Evolutionary conservation across 1,140 invertebrate genomes (phyloP).

Genomic region (Anthonomus grandis): DNA sequence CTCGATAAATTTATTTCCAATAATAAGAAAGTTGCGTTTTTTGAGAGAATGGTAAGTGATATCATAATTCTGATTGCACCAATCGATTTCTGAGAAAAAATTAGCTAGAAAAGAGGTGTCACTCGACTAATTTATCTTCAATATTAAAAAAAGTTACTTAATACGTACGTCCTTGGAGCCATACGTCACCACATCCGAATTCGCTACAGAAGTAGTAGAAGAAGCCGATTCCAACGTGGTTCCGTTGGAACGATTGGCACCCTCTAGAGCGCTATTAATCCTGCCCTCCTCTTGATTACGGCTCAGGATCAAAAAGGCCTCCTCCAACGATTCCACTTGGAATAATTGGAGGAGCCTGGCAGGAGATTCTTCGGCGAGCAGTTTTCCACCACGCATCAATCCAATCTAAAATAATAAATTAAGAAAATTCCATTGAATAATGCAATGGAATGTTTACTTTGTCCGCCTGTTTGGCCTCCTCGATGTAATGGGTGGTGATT

Average conservation of each 20-base stretch:
- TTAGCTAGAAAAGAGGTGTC: too few species aligned
- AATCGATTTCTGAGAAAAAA: too few species aligned
- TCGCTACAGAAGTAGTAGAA: slow-evolving; percentile 24
- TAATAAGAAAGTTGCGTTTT: too few species aligned
- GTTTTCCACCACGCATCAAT: slow-evolving; percentile 78
- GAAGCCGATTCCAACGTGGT: slow-evolving; percentile 1
- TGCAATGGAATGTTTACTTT: too few species aligned
- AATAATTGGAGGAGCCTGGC: slow-evolving; percentile 59
- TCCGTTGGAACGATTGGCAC: slow-evolving; percentile 6
- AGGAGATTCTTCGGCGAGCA: slow-evolving; percentile 84
- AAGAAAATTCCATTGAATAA: too few species aligned
- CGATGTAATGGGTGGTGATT: slow-evolving; percentile 94
- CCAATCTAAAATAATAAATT: slow-evolving; percentile 81
- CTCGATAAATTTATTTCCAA: too few species aligned
- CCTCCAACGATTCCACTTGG: slow-evolving; percentile 65
- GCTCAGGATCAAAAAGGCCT: slow-evolving; percentile 70
- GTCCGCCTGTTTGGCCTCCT: slow-evolving; percentile 83
- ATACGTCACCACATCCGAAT: slow-evolving; percentile 19
- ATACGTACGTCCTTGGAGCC: slow-evolving; percentile 28
- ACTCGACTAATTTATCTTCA: too few species aligned
- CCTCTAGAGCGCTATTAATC: slow-evolving; percentile 9
- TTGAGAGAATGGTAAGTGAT: too few species aligned
- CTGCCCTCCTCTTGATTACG: slow-evolving; percentile 55
- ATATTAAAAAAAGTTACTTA: not conserved
- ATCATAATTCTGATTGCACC: too few species aligned